Evolutionary conservation across 92 coral and sea anemone species (phyloP).

Genomic region (Paramuricea clavata): DNA sequence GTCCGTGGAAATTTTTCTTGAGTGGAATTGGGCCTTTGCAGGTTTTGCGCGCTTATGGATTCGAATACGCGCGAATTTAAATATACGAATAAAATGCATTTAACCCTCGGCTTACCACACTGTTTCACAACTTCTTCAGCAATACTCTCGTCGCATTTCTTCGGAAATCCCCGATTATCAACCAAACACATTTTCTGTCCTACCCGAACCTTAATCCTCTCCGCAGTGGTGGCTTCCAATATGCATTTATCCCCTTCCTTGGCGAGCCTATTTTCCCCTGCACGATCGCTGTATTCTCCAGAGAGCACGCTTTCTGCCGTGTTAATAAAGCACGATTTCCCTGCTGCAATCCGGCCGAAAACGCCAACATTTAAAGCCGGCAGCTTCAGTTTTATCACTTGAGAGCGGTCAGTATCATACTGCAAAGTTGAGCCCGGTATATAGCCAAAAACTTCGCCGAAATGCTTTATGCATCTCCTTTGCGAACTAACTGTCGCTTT

Average conservation of each 20-base stretch:
- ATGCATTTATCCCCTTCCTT: constrained; percentile 23
- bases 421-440: constrained; percentile 42
- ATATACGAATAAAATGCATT: too few species aligned
- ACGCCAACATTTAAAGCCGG: constrained; percentile 41
- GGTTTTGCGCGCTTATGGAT: background rate
- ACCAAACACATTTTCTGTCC: constrained; percentile 38
- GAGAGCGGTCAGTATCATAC: constrained; percentile 42
- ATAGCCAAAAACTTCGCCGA: constrained; percentile 7
- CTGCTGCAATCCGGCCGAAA: constrained; percentile 32
- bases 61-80: too few species aligned
- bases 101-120: constrained; percentile 12
- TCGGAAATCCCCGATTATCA: constrained; percentile 48
- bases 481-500: background rate
- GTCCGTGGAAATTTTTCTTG: too few species aligned
- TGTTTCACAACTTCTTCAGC: constrained; percentile 43
- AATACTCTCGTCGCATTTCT: constrained; percentile 24
- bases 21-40: too few species aligned
- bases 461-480: constrained; percentile 6
- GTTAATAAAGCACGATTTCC: constrained; percentile 39
- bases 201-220: constrained; percentile 20
- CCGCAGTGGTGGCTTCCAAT: constrained; percentile 13
- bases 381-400: constrained; percentile 26
- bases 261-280: constrained; percentile 39
- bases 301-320: constrained; percentile 29
- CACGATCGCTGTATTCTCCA: constrained; percentile 29